Base-by-base conservation (phyloP, 2,797 vertebrate species). In the Rhinogobio ventralis region DNA sequence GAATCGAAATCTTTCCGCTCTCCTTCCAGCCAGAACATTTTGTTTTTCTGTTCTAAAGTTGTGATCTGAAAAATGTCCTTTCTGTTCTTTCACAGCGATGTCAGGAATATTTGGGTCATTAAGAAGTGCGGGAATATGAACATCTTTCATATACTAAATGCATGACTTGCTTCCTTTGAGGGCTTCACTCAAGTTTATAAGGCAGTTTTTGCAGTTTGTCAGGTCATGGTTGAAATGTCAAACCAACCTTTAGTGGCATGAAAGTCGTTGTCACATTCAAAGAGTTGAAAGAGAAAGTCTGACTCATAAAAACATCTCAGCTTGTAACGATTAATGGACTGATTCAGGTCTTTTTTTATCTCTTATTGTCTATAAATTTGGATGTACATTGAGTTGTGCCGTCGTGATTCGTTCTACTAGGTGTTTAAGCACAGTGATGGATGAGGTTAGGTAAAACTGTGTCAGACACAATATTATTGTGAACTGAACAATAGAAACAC, bases 11-110 rank as follows among this genome's bases (percentile, higher is more conserved):
- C 67, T 79, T 78, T 84, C 82, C 33, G 6, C 51, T 39, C 83
- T 84, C 42, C 55, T 71, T 46, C 55, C 42, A 85, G 83, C 83
- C 76, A 85, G 83, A 79, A 85, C 83, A 85, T 79, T 79, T 85
- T 79, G 83, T 79, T 85, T 85, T 85, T 79, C 76, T 53, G 53
- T 85, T 72, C 42, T 79, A 76, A 85, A 79, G 68, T 73, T 57
- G 55, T 85, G 76, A 72, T 85, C 83, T 85, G 83, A 79, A 79
- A 84, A 79, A 79, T 36, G 76, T 79, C 76, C 68, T 85, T 42
- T 83, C 51, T 84, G 82, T 84, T 84, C 74, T 84, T 78, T 84
- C 82, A 69, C 82, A 78, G 68, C 8, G 33, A 85, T 72, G 76
- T 79, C 45, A 64, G n/a, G 53, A 51, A 79, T 85, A 85, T 79